Percentiles rank a stretch among this genome's conserved stretches.
These are phyloP conservation scores for Papilio protenor DNA, from an alignment of 2,888 invertebrate species.

Conservation along the genomic window DNA sequence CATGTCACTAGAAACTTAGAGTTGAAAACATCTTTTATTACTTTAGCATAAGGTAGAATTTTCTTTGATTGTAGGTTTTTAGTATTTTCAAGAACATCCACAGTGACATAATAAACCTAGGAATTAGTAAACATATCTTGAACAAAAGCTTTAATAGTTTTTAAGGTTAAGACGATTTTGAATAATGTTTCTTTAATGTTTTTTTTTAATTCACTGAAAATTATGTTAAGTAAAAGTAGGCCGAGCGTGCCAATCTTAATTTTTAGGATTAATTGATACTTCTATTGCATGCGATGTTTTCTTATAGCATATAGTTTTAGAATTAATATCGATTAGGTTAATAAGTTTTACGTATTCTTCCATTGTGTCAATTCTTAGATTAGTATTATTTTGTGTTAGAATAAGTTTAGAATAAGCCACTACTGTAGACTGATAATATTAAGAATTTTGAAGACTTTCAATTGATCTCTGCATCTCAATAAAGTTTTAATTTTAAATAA, in stretches of 20 bases:
- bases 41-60: neutral
- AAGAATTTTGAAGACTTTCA: slow-evolving; percentile 81
- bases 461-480: slow-evolving; percentile 82
- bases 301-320: slow-evolving; percentile 47
- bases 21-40: neutral
- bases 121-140: slow-evolving; percentile 34
- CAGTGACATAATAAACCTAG: slow-evolving; percentile 1
- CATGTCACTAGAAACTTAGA: neutral
- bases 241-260: slow-evolving; percentile 78
- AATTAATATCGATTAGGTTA: slow-evolving; percentile 31
- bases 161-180: slow-evolving; percentile 42
- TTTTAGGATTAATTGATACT: slow-evolving; percentile 42
- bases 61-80: slow-evolving; percentile 4
- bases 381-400: slow-evolving; percentile 26
- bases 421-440: slow-evolving; percentile 73
- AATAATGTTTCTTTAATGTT: slow-evolving; percentile 47
- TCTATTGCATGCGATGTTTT: slow-evolving; percentile 40
- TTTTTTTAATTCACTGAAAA: slow-evolving; percentile 46
- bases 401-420: slow-evolving; percentile 48
- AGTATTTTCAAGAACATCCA: neutral
- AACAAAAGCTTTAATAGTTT: slow-evolving; percentile 70
- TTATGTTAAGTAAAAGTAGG: slow-evolving; percentile 63
- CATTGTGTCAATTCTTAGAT: slow-evolving; percentile 41
- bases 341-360: slow-evolving; percentile 20
- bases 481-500: slow-evolving; percentile 59